phyloP scores from a whole-genome alignment of 2,797 vertebrate genomes.

The Corythornis leucogaster region DNA sequence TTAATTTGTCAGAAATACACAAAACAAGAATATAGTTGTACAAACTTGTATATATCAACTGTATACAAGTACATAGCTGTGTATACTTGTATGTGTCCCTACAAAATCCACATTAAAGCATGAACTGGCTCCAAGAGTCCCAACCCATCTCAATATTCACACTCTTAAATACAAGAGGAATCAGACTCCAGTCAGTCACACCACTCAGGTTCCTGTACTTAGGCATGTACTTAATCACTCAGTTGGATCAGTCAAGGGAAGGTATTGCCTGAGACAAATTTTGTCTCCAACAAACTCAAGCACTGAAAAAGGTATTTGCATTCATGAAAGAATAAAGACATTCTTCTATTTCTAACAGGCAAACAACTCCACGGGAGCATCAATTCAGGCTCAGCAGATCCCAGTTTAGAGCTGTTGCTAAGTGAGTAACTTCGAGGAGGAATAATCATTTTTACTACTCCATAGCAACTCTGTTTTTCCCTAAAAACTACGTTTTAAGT shows the following conservation, averaged over 20 bases:
- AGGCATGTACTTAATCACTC: not conserved
- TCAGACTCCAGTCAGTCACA: not conserved
- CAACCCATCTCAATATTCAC: not conserved
- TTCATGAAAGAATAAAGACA: not conserved
- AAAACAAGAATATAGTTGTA: not conserved
- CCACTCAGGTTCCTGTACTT: not conserved
- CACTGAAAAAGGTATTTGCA: not conserved
- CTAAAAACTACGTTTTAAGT: not conserved
- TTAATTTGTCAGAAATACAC: not conserved
- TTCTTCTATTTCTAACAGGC: not conserved
- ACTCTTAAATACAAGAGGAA: not conserved
- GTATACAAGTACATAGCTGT: not conserved
- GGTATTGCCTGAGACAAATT: not conserved
- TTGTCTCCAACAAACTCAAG: not conserved
- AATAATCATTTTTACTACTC: constrained; percentile 23
- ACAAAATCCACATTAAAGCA: not conserved
- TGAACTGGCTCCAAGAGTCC: not conserved
- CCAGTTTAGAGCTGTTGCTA: constrained; percentile 34
- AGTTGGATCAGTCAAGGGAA: not conserved
- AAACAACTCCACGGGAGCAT: not conserved
- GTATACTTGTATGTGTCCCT: no score
- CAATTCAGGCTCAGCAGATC: not conserved
- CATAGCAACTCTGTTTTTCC: constrained; percentile 41
- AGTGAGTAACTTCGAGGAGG: constrained; percentile 22
- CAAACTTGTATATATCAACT: no score